Evolutionary conservation across 2,113 vertebrate genomes (phyloP), one percentile per base, ranked within the genome.

Genomic region (Apodemus speciosus): DNA sequence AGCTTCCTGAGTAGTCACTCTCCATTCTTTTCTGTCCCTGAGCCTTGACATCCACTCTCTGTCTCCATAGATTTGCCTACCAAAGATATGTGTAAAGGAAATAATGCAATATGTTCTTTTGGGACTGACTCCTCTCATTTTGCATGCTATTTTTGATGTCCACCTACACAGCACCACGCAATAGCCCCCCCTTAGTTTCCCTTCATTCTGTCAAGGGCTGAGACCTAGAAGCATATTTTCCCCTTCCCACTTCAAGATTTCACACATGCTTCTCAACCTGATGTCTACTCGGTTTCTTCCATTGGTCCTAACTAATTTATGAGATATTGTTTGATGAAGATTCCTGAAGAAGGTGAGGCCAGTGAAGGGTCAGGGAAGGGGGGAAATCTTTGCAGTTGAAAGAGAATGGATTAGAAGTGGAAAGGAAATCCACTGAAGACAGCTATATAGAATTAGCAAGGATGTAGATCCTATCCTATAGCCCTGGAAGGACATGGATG

Each of bases 401-500:
- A 75, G 81, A 35, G 7, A 93, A 32, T 1, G 30, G 3, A 0
- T 9, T 6, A 32, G 40, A 32, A 23, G 9, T 16, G 3, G 18
- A 56, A 16, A 76, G 25, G 0, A 62, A 85, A 60, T 46, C 43
- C 9, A 88, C 21, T 2, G 13, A 35, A 40, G 62, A 15, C 4
- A 64, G 9, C 6, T 35, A 62, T 27, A 32, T 10, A 53, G 71
- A 77, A 69, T 4, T 6, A 35, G n/a, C 3, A 7, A 79, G 71
- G 20, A 32, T 9, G 9, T 1, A 3, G n/a, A 3, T 1, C 13
- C 0, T 32, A 1, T 85, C 30, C 23, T 46, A 49, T 60, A 35
- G 35, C 32, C 0, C 14, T 4, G 35, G 3, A 30, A 21, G 2
- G 68, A 9, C 32, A 6, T 75, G 58, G 13, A 2, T 25, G 9